phyloP scores from a whole-genome alignment of 2,113 vertebrate species.

The Spermophilus dauricus region DNA sequence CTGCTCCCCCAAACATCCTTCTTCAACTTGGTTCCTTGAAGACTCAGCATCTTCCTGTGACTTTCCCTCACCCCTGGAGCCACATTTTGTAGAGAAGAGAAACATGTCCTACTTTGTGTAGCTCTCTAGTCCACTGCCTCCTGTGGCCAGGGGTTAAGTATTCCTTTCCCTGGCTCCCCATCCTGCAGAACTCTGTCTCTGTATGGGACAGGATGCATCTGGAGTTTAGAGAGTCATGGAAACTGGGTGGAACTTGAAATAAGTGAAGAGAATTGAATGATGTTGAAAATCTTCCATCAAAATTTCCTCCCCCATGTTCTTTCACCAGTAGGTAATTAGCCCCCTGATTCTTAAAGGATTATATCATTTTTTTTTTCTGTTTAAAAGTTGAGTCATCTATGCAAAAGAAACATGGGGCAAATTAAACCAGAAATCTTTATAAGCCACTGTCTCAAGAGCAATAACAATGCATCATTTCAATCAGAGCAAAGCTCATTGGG shows the following conservation, averaged over 20 bases:
- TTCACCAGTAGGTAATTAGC: slow-evolving; percentile 32
- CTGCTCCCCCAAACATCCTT: background rate
- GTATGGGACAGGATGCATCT: accelerated
- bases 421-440: slow-evolving; percentile 56
- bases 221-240: background rate
- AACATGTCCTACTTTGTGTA: background rate
- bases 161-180: background rate
- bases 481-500: slow-evolving; percentile 19
- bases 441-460: slow-evolving; percentile 7
- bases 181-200: background rate
- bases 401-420: slow-evolving; percentile 58
- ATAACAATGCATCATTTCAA: background rate
- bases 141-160: background rate
- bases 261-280: slow-evolving; percentile 25
- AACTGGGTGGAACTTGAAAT: slow-evolving; percentile 20
- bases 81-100: background rate
- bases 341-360: slow-evolving; percentile 36
- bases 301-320: background rate
- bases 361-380: slow-evolving; percentile 38
- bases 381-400: slow-evolving; percentile 72
- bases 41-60: background rate
- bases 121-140: background rate
- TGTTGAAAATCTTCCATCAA: background rate
- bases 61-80: background rate
- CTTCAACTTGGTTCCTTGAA: background rate